These are phyloP conservation scores for Hypomecis punctinalis DNA, from an alignment of 2,888 invertebrate genomes.

Conservation along the genomic window DNA sequence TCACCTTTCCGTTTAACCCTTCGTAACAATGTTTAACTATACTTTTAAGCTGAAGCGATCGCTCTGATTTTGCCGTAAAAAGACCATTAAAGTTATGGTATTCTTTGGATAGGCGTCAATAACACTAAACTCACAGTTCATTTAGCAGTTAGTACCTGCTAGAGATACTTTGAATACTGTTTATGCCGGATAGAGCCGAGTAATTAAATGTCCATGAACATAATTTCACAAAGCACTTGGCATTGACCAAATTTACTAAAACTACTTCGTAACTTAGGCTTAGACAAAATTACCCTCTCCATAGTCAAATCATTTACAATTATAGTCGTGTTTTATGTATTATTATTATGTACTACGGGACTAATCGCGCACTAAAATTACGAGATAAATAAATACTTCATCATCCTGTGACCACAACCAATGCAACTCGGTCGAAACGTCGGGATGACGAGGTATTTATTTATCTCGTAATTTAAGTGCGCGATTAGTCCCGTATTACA, in stretches of 20 bases:
- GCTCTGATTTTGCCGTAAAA: conserved; percentile 55
- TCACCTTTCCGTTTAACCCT: too few relatives aligned
- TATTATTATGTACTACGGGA: too few relatives aligned
- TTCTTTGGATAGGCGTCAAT: conserved; percentile 63
- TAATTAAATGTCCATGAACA: background rate
- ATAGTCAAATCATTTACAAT: too few relatives aligned
- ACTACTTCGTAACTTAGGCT: background rate
- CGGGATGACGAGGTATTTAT: too few relatives aligned
- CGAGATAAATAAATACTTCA: too few relatives aligned
- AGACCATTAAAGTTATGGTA: conserved; percentile 61
- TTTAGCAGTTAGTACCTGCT: conserved; percentile 10
- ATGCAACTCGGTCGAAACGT: too few relatives aligned
- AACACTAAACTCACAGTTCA: conserved; percentile 47
- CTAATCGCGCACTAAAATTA: too few relatives aligned
- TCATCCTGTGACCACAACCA: too few relatives aligned
- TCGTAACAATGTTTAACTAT: background rate
- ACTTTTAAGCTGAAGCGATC: conserved; percentile 15
- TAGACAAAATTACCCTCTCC: background rate
- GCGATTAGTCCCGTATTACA: too few relatives aligned
- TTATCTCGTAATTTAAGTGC: too few relatives aligned
- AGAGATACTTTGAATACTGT: background rate
- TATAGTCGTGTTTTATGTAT: too few relatives aligned
- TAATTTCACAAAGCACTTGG: too few relatives aligned
- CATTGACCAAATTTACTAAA: background rate
- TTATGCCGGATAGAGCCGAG: background rate